A percentile compares a stretch with the other conserved stretches of the same genome.
phyloP scores from a whole-genome alignment of 2,113 vertebrate genomes.

The Cephalopterus ornatus region DNA sequence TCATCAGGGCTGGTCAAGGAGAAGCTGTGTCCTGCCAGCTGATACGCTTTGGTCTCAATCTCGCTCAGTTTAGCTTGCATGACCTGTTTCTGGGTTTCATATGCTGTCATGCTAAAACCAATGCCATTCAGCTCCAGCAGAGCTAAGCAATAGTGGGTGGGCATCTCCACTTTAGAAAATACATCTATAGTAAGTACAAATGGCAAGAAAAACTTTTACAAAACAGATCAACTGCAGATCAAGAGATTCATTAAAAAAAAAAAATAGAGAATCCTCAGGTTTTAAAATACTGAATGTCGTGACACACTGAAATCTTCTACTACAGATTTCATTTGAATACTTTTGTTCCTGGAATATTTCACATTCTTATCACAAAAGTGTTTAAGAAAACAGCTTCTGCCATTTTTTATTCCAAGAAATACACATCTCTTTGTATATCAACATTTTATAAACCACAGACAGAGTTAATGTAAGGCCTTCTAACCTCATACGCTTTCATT shows the following conservation, averaged over 20 bases:
- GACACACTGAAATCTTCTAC: background rate
- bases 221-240: background rate
- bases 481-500: background rate
- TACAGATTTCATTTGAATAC: background rate
- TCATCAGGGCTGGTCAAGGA: slow-evolving; percentile 92
- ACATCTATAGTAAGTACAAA: slow-evolving; percentile 72
- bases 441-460: background rate
- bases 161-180: slow-evolving; percentile 91
- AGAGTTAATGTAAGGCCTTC: background rate
- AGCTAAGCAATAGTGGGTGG: slow-evolving; percentile 88
- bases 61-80: slow-evolving; percentile 90
- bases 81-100: slow-evolving; percentile 89
- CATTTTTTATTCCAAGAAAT: background rate
- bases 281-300: background rate
- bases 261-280: background rate
- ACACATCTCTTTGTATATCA: background rate
- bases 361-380: background rate
- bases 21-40: slow-evolving; percentile 89
- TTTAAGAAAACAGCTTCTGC: background rate
- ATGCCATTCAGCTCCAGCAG: slow-evolving; percentile 94
- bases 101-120: slow-evolving; percentile 88
- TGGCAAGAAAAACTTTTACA: background rate
- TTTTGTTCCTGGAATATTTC: background rate
- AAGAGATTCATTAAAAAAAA: background rate
- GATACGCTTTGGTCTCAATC: slow-evolving; percentile 86